phyloP scores from a whole-genome alignment of 1,140 invertebrate genomes.

The Tetramorium simillimum region DNA sequence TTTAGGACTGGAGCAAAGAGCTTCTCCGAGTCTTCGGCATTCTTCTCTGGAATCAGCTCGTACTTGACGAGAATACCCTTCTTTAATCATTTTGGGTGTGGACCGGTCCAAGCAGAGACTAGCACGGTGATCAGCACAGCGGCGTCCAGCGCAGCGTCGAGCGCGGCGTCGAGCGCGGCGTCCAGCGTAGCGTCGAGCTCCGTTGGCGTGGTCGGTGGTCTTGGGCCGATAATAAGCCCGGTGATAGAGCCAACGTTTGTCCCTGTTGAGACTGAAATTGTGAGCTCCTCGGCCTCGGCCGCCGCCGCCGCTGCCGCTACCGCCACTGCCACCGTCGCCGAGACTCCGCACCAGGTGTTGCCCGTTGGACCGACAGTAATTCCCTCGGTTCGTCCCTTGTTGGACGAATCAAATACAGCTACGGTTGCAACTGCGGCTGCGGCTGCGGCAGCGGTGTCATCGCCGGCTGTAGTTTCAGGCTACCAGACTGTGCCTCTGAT shows the following conservation, averaged over 20 bases:
- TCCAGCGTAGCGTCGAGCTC: background rate
- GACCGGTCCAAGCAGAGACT: background rate
- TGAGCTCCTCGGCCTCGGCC: conserved; percentile 13
- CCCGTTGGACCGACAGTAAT: background rate
- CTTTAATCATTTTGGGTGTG: background rate
- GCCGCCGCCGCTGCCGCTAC: background rate
- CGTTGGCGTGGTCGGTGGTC: background rate
- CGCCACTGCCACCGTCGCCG: background rate
- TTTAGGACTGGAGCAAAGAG: background rate
- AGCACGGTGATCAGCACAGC: background rate
- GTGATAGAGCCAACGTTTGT: background rate
- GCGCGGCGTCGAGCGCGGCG: background rate
- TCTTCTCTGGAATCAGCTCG: background rate
- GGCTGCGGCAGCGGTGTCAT: background rate
- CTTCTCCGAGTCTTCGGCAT: background rate
- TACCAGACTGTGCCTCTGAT: too few species aligned
- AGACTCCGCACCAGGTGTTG: background rate
- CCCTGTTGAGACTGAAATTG: background rate
- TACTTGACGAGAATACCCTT: background rate
- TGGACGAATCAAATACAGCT: background rate
- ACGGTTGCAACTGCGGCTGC: background rate
- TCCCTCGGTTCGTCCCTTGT: background rate
- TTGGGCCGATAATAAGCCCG: background rate
- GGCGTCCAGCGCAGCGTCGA: background rate
- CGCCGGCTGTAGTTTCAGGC: background rate